Conservation (phyloP, 2,888 invertebrate species). For the Galerucella calmariensis region DNA sequence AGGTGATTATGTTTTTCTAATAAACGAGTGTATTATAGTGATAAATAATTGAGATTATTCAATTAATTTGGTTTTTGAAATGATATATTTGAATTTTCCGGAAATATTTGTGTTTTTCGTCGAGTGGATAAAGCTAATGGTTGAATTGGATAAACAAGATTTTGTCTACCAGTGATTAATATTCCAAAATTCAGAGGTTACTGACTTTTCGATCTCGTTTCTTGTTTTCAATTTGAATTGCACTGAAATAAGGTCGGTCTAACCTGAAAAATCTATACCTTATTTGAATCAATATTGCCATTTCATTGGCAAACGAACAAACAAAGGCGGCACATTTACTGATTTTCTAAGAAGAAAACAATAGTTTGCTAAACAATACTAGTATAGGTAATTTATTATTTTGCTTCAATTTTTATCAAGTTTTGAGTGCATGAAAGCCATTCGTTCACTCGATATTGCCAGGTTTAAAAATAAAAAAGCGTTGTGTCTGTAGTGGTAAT, state of each 20-base stretch:
- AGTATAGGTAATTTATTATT: no score
- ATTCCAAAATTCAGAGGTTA: constrained; percentile 44
- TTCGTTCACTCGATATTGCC: no score
- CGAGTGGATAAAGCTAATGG: not conserved
- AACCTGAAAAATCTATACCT: constrained; percentile 35
- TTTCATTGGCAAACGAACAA: constrained; percentile 26
- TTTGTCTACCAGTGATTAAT: constrained; percentile 29
- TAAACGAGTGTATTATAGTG: no score
- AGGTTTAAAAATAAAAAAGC: no score
- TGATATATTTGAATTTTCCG: not conserved
- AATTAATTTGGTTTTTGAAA: no score
- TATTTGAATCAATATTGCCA: constrained; percentile 32
- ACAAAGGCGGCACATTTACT: constrained; percentile 11
- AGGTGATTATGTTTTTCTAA: no score
- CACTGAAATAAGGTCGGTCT: constrained; percentile 36
- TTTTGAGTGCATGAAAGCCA: no score
- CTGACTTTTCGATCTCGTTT: constrained; percentile 47
- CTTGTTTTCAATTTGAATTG: constrained; percentile 47
- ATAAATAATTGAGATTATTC: no score
- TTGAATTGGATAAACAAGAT: constrained; percentile 26
- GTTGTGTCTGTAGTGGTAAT: no score
- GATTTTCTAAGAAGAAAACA: not conserved
- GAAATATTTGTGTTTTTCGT: not conserved
- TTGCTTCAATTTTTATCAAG: no score
- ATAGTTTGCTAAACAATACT: no score